Percentiles rank a stretch among this genome's conserved stretches.
phyloP scores from a whole-genome alignment of 2,113 vertebrate genomes.

The Salvelinus namaycush region DNA sequence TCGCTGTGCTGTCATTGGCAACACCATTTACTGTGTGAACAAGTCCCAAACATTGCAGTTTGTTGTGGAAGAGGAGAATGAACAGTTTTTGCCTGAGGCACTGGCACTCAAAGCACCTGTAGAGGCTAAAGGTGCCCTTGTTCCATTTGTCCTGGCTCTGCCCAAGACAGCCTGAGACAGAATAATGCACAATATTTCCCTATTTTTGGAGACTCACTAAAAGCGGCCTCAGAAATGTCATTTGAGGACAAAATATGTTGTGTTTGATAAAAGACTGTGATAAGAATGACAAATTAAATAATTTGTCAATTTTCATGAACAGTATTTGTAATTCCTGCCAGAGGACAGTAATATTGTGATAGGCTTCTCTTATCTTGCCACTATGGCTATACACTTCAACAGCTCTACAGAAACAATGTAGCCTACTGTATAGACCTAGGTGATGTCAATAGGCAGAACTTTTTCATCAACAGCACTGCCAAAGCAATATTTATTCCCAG shows the following conservation, averaged over 20 bases:
- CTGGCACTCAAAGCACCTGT: slow-evolving; percentile 75
- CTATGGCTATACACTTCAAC: no score
- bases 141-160: slow-evolving; percentile 83
- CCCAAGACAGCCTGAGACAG: slow-evolving; percentile 28
- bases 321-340: neutral
- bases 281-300: neutral
- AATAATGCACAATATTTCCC: neutral
- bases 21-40: slow-evolving; percentile 87
- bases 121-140: slow-evolving; percentile 79
- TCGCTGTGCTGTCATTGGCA: slow-evolving; percentile 81
- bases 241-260: neutral
- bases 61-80: slow-evolving; percentile 67
- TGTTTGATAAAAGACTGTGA: neutral
- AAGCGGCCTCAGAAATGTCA: neutral
- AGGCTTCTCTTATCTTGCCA: no score
- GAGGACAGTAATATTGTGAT: no score
- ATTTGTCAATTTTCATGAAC: neutral
- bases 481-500: neutral
- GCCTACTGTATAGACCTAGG: no score
- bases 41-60: slow-evolving; percentile 82
- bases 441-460: neutral
- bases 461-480: neutral
- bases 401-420: no score
- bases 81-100: slow-evolving; percentile 70
- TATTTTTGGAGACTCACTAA: neutral